Evolutionary conservation across 1,140 invertebrate species (phyloP).

Genomic region (Drosophila busckii): DNA sequence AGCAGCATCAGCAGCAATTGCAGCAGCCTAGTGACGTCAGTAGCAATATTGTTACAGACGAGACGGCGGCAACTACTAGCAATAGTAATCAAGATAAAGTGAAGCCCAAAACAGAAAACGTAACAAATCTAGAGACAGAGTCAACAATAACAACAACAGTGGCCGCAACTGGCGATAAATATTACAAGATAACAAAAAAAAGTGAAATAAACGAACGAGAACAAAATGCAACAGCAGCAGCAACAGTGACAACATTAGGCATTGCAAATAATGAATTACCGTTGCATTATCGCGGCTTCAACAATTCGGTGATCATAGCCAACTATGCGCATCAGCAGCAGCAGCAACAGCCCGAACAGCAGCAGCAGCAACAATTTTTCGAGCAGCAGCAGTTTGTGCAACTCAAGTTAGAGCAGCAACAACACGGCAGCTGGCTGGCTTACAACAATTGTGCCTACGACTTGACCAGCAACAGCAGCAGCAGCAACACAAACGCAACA

Average conservation of each 20-base stretch:
- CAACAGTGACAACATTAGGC: conserved; percentile 7
- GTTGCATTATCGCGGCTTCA: conserved; percentile 50
- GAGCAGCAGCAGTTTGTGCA: conserved; percentile 45
- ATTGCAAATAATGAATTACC: conserved; percentile 10
- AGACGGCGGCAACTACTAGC: no score
- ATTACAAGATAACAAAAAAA: conserved; percentile 46
- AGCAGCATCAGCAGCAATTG: no score
- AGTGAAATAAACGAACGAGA: conserved; percentile 47
- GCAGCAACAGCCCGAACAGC: conserved; percentile 33
- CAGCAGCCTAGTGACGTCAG: conserved; percentile 26
- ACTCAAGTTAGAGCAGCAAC: conserved; percentile 38
- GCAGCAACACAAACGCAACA: conserved; percentile 16
- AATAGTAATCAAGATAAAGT: conserved; percentile 28
- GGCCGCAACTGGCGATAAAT: conserved; percentile 29
- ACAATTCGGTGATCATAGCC: conserved; percentile 65
- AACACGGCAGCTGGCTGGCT: conserved; percentile 32
- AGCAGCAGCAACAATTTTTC: conserved; percentile 30
- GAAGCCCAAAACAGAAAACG: conserved; percentile 19
- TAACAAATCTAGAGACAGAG: conserved; percentile 22
- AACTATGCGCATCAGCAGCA: conserved; percentile 60
- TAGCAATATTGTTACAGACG: conserved; percentile 12
- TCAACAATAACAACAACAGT: conserved; percentile 14
- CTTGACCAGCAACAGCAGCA: conserved; percentile 43
- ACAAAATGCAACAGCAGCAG: conserved; percentile 14
- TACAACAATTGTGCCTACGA: conserved; percentile 48